Conservation (phyloP, 2,113 vertebrate genomes). For the Gopherus evgoodei region DNA sequence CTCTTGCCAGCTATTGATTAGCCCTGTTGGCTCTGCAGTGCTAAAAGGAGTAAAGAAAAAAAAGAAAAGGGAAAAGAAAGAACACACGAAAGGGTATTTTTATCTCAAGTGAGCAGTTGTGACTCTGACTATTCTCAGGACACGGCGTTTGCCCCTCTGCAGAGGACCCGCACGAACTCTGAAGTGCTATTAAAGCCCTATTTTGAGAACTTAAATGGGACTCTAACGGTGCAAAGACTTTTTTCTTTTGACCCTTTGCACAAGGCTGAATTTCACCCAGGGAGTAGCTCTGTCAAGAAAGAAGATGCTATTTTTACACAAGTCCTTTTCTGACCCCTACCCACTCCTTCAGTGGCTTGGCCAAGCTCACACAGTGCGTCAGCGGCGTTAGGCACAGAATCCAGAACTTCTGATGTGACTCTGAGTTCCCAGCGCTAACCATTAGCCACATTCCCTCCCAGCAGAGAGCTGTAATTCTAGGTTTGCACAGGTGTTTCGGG, state of each 20-base stretch:
- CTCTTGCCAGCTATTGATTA: not conserved
- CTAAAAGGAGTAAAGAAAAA: not conserved
- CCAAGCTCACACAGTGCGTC: not conserved
- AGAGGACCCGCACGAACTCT: not conserved
- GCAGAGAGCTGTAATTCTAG: not conserved
- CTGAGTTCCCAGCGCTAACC: not conserved
- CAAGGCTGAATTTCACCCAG: not conserved
- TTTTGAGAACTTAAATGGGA: not conserved
- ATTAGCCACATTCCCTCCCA: not conserved
- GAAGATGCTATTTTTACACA: not conserved
- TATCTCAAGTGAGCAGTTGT: not conserved
- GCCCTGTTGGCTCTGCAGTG: not conserved
- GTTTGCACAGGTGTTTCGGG: slow-evolving; percentile 7
- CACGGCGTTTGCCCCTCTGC: accelerated
- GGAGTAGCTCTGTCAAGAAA: not conserved
- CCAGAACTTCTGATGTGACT: not conserved
- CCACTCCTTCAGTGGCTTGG: not conserved
- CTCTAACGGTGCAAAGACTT: not conserved
- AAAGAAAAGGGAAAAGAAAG: not conserved
- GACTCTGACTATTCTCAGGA: not conserved
- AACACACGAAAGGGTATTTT: not conserved
- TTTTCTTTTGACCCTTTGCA: not conserved
- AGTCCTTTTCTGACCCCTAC: slow-evolving; percentile 17
- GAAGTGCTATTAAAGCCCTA: not conserved
- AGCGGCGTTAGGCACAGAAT: not conserved